phyloP scores from a whole-genome alignment of 2,888 invertebrate genomes.

The Colletes collaris region DNA sequence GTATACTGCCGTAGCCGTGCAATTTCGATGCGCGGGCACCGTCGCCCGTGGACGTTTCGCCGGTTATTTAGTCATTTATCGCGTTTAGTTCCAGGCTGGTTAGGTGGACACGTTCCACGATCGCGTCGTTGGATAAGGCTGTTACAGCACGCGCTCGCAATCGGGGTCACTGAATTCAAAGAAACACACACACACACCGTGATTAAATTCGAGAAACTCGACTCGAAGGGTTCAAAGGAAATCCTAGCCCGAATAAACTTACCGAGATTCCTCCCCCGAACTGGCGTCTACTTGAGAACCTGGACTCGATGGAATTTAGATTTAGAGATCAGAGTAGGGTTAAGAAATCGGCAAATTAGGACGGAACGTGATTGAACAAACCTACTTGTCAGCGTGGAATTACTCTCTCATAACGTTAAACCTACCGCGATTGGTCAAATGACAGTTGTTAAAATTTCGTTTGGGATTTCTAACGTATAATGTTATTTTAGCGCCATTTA shows the following conservation, averaged over 20 bases:
- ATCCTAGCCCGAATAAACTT: background rate
- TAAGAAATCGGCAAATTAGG: no score
- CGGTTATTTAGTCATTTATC: conserved; percentile 34
- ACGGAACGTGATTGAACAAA: no score
- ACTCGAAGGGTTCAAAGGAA: background rate
- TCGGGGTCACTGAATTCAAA: conserved; percentile 9
- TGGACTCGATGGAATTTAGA: no score
- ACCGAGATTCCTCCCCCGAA: no score
- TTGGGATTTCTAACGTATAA: no score
- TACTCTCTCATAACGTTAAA: no score
- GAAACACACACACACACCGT: background rate
- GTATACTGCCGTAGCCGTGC: conserved; percentile 5
- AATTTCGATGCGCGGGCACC: conserved; percentile 1
- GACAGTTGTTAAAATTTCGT: no score
- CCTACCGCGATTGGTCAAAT: no score
- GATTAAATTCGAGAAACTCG: conserved; percentile 25
- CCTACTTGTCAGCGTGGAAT: no score
- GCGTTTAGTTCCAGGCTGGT: conserved; percentile 16
- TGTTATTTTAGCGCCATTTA: no score
- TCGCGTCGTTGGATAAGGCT: conserved; percentile 33
- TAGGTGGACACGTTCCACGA: conserved; percentile 29
- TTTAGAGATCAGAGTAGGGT: no score
- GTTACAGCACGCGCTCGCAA: conserved; percentile 8
- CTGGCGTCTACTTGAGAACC: no score
- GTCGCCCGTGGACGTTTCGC: background rate